phyloP scores from a whole-genome alignment of 2,113 vertebrate genomes.

The Calonectris borealis region DNA sequence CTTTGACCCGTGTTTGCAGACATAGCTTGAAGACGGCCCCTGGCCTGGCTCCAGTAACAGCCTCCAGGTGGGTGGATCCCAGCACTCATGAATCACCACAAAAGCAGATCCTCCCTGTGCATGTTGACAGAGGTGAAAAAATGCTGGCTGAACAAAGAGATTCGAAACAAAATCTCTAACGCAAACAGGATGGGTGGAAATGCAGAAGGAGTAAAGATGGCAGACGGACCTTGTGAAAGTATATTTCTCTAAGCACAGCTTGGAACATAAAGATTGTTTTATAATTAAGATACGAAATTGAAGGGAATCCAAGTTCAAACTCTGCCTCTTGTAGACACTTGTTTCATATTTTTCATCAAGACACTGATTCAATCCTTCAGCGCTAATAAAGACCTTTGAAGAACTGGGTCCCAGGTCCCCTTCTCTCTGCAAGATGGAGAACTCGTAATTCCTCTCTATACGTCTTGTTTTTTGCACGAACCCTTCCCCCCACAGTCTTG shows the following conservation, averaged over 20 bases:
- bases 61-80: background rate
- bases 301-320: background rate
- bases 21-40: background rate
- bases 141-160: background rate
- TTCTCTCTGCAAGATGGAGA: background rate
- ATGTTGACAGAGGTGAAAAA: background rate
- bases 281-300: background rate
- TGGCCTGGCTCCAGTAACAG: background rate
- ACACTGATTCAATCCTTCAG: background rate
- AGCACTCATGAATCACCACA: background rate
- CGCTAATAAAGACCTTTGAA: background rate
- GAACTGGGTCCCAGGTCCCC: background rate
- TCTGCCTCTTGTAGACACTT: background rate
- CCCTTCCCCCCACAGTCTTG: background rate
- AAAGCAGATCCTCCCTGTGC: background rate
- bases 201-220: background rate
- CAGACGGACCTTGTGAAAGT: background rate
- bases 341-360: background rate
- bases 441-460: background rate
- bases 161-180: background rate
- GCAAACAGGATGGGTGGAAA: background rate
- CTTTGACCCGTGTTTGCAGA: background rate
- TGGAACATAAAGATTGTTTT: background rate
- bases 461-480: fast-evolving
- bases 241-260: background rate